Percentiles rank a stretch among this genome's conserved stretches.
phyloP scores from a whole-genome alignment of 2,113 vertebrate genomes.

The Calyptomena viridis region DNA sequence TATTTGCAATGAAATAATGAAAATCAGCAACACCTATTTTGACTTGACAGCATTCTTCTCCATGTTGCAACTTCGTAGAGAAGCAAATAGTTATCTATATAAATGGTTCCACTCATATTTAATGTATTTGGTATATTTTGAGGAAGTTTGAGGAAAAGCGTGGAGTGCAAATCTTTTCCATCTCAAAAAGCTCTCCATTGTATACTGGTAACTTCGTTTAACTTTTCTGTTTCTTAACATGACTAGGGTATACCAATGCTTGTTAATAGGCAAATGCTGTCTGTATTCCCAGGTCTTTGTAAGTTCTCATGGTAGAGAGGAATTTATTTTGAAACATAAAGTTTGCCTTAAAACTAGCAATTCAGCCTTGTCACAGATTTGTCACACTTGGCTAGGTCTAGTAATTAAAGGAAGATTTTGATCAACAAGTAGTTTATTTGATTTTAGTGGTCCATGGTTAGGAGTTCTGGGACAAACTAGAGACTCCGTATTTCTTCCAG shows the following conservation, averaged over 20 bases:
- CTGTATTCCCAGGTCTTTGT: not conserved
- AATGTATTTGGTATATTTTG: not conserved
- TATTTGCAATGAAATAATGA: not conserved
- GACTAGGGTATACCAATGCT: not conserved
- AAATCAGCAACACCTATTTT: not conserved
- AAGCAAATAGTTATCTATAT: not conserved
- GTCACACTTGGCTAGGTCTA: not conserved
- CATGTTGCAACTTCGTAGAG: not conserved
- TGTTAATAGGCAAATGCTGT: not conserved
- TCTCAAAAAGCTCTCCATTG: not conserved
- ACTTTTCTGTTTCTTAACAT: not conserved
- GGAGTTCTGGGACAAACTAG: not conserved
- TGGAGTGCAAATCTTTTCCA: not conserved
- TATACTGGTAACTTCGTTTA: not conserved
- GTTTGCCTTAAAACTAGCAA: not conserved
- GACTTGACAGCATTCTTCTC: not conserved
- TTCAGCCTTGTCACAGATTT: not conserved
- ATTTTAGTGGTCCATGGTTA: not conserved
- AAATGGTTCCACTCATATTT: not conserved
- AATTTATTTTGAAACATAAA: slow-evolving; percentile 5
- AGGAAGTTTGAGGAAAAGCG: not conserved
- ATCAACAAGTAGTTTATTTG: slow-evolving; percentile 11
- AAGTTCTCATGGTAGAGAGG: not conserved
- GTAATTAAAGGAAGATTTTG: slow-evolving; percentile 18
- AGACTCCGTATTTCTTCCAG: not conserved